These are phyloP conservation scores for mouse (Mus musculus) DNA, from an alignment of 2,113 vertebrate genomes.

Conservation along the genomic window DNA sequence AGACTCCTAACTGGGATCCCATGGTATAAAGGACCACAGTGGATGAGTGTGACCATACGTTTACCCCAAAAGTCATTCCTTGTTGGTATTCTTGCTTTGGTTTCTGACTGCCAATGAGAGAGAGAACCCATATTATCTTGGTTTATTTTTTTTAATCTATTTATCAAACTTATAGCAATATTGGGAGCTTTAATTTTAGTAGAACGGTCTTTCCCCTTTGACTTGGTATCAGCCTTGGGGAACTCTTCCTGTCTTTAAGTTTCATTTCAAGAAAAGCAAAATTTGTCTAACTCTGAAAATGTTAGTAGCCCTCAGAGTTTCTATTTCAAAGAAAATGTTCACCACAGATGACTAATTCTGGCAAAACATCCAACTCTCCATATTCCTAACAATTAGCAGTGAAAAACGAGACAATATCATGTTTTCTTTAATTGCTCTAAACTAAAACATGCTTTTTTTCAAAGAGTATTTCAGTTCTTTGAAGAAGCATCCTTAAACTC, in stretches of 20 bases:
- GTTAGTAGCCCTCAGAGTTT: conserved; percentile 28
- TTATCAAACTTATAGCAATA: background rate
- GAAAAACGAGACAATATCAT: background rate
- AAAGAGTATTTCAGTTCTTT: conserved; percentile 2
- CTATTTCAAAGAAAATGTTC: conserved; percentile 30
- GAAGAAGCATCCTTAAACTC: conserved; percentile 3
- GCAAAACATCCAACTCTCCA: background rate
- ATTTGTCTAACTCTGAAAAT: conserved; percentile 42
- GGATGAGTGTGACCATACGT: background rate
- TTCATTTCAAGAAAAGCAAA: conserved; percentile 50
- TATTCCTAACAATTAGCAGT: conserved; percentile 12
- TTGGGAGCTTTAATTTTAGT: conserved; percentile 48
- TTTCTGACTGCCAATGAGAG: conserved; percentile 27
- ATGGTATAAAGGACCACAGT: background rate
- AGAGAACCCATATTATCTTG: background rate
- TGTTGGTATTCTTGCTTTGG: background rate
- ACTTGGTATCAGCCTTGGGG: conserved; percentile 47
- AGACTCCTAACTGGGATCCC: background rate
- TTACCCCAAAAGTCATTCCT: background rate
- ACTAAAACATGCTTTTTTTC: conserved; percentile 30
- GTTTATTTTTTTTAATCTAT: background rate
- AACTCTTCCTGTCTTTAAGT: conserved; percentile 41
- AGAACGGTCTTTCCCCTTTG: conserved; percentile 33
- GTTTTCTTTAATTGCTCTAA: conserved; percentile 5
- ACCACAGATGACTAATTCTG: background rate